Evolutionary conservation across 2,797 vertebrate genomes (phyloP).

Genomic region (Brachyrhaphis roseni): DNA sequence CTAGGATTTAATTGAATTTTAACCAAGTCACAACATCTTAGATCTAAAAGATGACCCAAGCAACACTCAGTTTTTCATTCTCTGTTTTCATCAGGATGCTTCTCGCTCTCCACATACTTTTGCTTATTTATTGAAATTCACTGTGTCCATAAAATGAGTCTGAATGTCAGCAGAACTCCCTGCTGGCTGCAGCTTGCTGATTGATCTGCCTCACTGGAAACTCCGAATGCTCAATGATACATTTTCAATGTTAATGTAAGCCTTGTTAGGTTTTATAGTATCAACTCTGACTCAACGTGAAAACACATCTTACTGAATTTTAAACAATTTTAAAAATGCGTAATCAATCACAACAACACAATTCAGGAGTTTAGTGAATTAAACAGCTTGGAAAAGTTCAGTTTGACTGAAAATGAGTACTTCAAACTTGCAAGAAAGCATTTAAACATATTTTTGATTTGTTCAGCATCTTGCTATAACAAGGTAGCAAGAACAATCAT

Average conservation of each 20-base stretch:
- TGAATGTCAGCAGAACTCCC: slow-evolving; percentile 63
- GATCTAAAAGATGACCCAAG: slow-evolving; percentile 84
- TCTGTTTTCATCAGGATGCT: slow-evolving; percentile 62
- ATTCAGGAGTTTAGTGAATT: neutral
- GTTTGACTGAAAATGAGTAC: neutral
- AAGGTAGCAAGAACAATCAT: too few relatives aligned
- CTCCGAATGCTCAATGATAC: slow-evolving; percentile 1
- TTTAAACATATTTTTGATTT: neutral
- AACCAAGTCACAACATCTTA: slow-evolving; percentile 82
- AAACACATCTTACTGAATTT: neutral
- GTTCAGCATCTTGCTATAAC: neutral
- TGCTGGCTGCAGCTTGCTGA: slow-evolving; percentile 14
- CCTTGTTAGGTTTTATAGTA: neutral
- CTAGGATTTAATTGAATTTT: slow-evolving; percentile 87
- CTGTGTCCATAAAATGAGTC: slow-evolving; percentile 60
- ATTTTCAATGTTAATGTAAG: neutral
- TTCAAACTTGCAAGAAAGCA: neutral
- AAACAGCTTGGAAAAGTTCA: neutral
- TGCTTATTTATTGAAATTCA: slow-evolving; percentile 64
- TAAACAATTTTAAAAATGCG: neutral
- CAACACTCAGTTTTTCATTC: slow-evolving; percentile 61
- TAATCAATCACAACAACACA: neutral
- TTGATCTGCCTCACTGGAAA: slow-evolving; percentile 34
- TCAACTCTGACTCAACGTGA: neutral
- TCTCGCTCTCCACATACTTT: slow-evolving; percentile 17